These are phyloP conservation scores for Selene dorsalis DNA, from an alignment of 2,797 vertebrate genomes.

Conservation along the genomic window DNA sequence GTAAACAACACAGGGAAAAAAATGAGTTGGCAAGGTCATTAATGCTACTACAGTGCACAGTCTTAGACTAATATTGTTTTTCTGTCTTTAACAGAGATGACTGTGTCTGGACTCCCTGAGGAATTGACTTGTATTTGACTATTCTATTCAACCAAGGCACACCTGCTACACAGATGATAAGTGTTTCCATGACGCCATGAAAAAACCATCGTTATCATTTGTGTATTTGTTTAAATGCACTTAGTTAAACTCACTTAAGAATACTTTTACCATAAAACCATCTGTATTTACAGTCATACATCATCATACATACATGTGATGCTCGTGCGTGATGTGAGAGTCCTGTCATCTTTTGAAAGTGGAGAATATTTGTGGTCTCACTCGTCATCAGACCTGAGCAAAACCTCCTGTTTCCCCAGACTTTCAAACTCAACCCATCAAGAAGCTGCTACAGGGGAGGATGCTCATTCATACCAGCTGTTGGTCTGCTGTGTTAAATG, in stretches of 20 bases:
- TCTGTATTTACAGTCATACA: not conserved
- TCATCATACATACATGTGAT: not conserved
- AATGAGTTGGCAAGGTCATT: slow-evolving; percentile 19
- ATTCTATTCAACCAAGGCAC: not conserved
- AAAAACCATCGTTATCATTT: not conserved
- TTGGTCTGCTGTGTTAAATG: not conserved
- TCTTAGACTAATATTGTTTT: slow-evolving; percentile 16
- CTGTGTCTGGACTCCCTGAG: not conserved
- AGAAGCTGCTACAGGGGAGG: not conserved
- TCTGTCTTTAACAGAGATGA: not conserved
- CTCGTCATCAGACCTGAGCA: not conserved
- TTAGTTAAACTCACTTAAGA: too few species aligned
- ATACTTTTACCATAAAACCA: not conserved
- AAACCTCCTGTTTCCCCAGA: not conserved
- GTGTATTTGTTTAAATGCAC: not conserved
- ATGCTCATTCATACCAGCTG: not conserved
- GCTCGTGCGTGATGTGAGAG: not conserved
- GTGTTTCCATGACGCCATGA: not conserved
- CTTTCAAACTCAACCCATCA: not conserved
- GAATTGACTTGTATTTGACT: not conserved
- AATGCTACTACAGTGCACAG: slow-evolving; percentile 24
- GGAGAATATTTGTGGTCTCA: not conserved
- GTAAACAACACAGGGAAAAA: slow-evolving; percentile 42
- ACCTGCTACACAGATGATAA: not conserved
- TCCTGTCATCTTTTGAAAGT: not conserved